These are phyloP conservation scores for Leucophora obtusa DNA, from an alignment of 2,888 invertebrate species.

Conservation along the genomic window DNA sequence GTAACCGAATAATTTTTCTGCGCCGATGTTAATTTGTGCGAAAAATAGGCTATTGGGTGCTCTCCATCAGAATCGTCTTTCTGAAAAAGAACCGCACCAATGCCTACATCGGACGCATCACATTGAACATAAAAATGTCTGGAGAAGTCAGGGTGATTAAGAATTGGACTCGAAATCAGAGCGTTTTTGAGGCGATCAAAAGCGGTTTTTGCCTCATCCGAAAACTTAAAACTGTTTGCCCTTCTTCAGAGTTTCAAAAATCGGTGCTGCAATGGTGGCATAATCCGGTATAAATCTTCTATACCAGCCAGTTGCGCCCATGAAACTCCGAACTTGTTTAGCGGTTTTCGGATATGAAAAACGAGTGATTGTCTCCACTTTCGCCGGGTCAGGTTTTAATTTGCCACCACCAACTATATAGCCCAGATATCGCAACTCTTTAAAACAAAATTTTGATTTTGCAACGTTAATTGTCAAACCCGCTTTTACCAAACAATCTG, in stretches of 20 bases:
- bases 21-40: background rate
- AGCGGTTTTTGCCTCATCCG: background rate
- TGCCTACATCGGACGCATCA: background rate
- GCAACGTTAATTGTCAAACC: too few relatives aligned
- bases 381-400: too few relatives aligned
- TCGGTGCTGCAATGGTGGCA: conserved; percentile 10
- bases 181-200: conserved; percentile 12
- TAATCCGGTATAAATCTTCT: conserved; percentile 10
- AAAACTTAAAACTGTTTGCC: background rate
- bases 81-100: conserved; percentile 23
- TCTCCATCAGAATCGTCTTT: background rate
- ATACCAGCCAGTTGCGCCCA: conserved; percentile 32
- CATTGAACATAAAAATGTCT: background rate
- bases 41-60: conserved; percentile 14
- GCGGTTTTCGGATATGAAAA: too few relatives aligned
- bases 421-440: too few relatives aligned
- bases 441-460: too few relatives aligned
- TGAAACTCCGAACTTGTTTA: too few relatives aligned
- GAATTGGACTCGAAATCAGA: background rate
- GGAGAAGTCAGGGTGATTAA: conserved; percentile 14
- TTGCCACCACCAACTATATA: too few relatives aligned
- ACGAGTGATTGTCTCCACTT: too few relatives aligned
- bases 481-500: too few relatives aligned
- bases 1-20: conserved; percentile 17
- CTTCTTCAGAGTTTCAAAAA: conserved; percentile 16